Conservation (phyloP, 2,797 vertebrate species). For the Aulostomus chinensis region DNA sequence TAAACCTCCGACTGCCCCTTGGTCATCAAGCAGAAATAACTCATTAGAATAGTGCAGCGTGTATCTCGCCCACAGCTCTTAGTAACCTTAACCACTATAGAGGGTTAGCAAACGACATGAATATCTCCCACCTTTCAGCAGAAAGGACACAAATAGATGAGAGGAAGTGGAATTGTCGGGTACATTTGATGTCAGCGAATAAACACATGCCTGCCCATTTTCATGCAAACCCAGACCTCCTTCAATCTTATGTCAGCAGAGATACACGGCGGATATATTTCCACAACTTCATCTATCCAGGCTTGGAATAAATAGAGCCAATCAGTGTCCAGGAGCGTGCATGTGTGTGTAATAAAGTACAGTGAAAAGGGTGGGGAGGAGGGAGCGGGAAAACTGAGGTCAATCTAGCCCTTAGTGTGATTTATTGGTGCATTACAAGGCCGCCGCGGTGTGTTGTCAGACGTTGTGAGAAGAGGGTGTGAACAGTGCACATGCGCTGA, state of each 20-base stretch:
- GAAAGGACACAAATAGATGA: background rate
- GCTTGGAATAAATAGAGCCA: constrained; percentile 43
- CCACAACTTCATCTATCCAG: constrained; percentile 7
- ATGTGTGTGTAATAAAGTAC: constrained; percentile 49
- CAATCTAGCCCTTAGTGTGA: constrained; percentile 59
- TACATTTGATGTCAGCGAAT: constrained; percentile 3
- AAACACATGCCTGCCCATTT: constrained; percentile 2
- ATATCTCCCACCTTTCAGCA: constrained; percentile 5
- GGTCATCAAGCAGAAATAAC: constrained; percentile 64
- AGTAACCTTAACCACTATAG: constrained; percentile 64
- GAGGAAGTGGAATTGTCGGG: background rate
- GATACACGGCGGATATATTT: constrained; percentile 12
- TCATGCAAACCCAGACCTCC: constrained; percentile 27
- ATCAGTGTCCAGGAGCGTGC: constrained; percentile 34
- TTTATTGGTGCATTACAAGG: constrained; percentile 68
- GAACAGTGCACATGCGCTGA: constrained; percentile 6
- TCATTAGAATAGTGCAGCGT: constrained; percentile 65
- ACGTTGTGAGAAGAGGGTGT: background rate
- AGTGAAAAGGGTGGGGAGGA: constrained; percentile 31
- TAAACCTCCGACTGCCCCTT: constrained; percentile 40
- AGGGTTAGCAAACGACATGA: constrained; percentile 3
- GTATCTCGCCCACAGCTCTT: constrained; percentile 42
- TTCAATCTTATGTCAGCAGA: constrained; percentile 24
- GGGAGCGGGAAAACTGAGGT: constrained; percentile 53
- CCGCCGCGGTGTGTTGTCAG: constrained; percentile 11